Evolutionary conservation across 2,888 invertebrate genomes (phyloP).

Genomic region (Acleris holmiana): DNA sequence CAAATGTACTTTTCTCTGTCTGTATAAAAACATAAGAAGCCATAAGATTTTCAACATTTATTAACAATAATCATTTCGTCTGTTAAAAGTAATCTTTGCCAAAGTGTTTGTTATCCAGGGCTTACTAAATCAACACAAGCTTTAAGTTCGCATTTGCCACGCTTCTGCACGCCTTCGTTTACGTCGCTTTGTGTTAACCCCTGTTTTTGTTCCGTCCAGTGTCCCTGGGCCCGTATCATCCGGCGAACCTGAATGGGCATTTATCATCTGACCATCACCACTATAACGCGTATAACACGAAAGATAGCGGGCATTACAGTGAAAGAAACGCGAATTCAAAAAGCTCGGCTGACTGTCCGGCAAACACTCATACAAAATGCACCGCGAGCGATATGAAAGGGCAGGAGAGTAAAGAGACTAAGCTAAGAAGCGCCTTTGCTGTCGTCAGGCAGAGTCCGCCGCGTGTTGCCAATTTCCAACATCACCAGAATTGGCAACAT

Average conservation of each 20-base stretch:
- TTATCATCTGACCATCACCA: conserved; percentile 74
- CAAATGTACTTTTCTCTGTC: no score
- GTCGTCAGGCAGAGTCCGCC: conserved; percentile 86
- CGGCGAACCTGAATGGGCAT: conserved; percentile 77
- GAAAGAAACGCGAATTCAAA: conserved; percentile 78
- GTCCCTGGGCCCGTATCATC: conserved; percentile 80
- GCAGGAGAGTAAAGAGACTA: conserved; percentile 72
- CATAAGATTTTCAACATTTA: neutral
- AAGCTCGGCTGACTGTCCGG: conserved; percentile 73
- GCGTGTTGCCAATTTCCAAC: conserved; percentile 70
- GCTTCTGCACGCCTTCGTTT: conserved; percentile 69
- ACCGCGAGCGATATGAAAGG: conserved; percentile 72
- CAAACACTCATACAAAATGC: conserved; percentile 81
- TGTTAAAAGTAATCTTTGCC: neutral
- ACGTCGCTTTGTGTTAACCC: conserved; percentile 82
- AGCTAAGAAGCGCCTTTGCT: conserved; percentile 86
- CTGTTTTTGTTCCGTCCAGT: conserved; percentile 71
- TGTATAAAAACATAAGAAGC: no score
- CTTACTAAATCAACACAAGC: conserved; percentile 45
- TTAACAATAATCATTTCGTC: neutral
- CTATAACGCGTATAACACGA: conserved; percentile 79
- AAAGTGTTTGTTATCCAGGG: conserved; percentile 11
- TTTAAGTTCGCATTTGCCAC: conserved; percentile 57
- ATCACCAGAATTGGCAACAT: conserved; percentile 84
- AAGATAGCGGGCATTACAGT: conserved; percentile 80